Conservation (phyloP, 2,888 invertebrate genomes). For the Leptinotarsa juncta region DNA sequence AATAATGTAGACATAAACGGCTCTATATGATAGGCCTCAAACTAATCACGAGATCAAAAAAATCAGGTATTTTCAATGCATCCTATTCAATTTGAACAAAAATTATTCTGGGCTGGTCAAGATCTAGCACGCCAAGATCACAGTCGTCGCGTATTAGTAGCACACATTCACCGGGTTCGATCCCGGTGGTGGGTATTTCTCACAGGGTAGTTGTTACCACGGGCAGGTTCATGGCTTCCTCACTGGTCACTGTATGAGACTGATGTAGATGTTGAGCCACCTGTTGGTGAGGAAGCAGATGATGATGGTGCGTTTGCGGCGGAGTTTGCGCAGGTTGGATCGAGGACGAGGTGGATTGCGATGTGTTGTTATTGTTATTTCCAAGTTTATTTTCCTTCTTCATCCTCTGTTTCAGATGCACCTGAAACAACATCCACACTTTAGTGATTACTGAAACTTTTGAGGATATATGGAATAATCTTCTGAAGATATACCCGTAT, state of each 20-base stretch:
- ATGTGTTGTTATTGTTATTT: conserved; percentile 64
- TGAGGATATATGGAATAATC: too few relatives aligned
- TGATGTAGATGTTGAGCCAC: conserved; percentile 60
- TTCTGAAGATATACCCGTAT: too few relatives aligned
- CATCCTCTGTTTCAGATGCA: conserved; percentile 94
- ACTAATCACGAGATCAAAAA: conserved; percentile 44
- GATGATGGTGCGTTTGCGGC: conserved; percentile 55
- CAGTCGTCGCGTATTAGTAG: conserved; percentile 66
- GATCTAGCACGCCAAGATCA: conserved; percentile 56
- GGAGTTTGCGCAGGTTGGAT: conserved; percentile 37
- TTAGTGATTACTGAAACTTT: neutral
- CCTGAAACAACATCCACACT: conserved; percentile 45
- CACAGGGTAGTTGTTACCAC: conserved; percentile 68
- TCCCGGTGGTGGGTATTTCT: conserved; percentile 70
- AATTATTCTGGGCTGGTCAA: conserved; percentile 63
- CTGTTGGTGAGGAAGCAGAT: conserved; percentile 53
- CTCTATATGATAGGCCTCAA: conserved; percentile 42
- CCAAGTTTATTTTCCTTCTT: conserved; percentile 83
- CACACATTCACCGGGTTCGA: conserved; percentile 67
- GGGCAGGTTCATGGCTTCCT: conserved; percentile 61
- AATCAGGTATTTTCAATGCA: conserved; percentile 45
- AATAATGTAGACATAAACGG: conserved; percentile 44
- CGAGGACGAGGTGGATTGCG: conserved; percentile 53
- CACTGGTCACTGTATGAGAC: conserved; percentile 61
- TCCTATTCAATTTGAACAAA: conserved; percentile 63